A percentile compares a stretch with the other conserved stretches of the same genome.
These are phyloP conservation scores for Papilio xuthus DNA, from an alignment of 1,140 invertebrate genomes.

Conservation along the genomic window DNA sequence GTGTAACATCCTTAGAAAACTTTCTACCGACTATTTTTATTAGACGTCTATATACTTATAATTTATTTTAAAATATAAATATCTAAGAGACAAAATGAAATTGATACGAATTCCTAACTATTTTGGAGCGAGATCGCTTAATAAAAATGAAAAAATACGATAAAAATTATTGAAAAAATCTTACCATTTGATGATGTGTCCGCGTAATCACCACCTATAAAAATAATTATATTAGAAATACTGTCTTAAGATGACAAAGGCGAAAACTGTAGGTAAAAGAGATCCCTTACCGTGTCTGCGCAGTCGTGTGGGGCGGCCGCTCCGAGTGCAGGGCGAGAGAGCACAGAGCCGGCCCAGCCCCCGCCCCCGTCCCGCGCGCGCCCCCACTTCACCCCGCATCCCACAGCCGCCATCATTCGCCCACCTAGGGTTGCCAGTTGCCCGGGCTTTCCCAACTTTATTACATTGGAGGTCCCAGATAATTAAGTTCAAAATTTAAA, in stretches of 20 bases:
- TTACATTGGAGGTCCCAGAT: background rate
- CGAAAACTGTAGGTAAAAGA: slow-evolving; percentile 43
- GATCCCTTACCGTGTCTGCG: slow-evolving; percentile 57
- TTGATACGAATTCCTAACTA: no score
- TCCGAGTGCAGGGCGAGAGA: slow-evolving; percentile 58
- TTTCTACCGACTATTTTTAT: no score
- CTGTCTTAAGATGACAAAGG: slow-evolving; percentile 12
- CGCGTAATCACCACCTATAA: background rate
- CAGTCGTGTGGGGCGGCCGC: slow-evolving; percentile 56
- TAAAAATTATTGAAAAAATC: background rate
- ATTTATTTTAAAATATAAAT: no score
- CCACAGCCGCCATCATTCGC: slow-evolving; percentile 48
- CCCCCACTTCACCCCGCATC: slow-evolving; percentile 47
- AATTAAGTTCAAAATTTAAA: background rate
- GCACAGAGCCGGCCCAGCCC: slow-evolving; percentile 52
- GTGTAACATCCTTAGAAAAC: no score
- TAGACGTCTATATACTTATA: no score
- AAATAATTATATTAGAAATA: background rate
- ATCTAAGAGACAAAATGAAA: no score
- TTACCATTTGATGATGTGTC: background rate
- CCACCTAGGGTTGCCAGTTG: slow-evolving; percentile 40
- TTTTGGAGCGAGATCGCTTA: no score
- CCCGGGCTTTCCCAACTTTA: slow-evolving; percentile 27
- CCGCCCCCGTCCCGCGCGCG: slow-evolving; percentile 47
- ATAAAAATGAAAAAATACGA: background rate